Base-by-base conservation (phyloP, 92 coral and sea anemone genomes). In the Zoanthus sansibaricus region DNA sequence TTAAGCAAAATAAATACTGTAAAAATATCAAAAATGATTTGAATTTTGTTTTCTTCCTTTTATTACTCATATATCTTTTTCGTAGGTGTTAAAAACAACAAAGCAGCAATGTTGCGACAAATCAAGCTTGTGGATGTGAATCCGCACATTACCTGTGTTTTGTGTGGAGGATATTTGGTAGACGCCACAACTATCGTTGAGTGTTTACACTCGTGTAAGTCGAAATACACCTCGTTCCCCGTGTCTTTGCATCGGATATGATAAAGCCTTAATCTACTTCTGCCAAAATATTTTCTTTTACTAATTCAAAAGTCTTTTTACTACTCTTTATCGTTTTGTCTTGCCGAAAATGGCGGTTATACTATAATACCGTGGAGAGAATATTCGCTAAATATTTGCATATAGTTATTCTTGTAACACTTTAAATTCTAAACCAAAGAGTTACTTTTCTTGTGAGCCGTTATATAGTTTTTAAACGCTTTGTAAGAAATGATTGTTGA, bases 121-220 rank as follows among this genome's bases (percentile, higher is more conserved):
- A 46, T 80, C 64, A 80, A 66, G 80, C 83, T 85, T 6, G 52
- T 89, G 47, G 94, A 91, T 8, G 87, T 96, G 13, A 96, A 96
- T 84, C 94, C 98, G 21, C 94, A 93, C 83, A 91, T 96, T 76
- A 89, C 89, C 45, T 96, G 98, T 64, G 98, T 95, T 32, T 83
- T 96, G 72, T 96, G 98, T 71, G 98, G 95, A 31, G 98, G 98
- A 83, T 96, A 96, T 79, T 84, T 96, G 20, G 96, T 96, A 86
- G 98, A 96, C 58, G 98, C 98, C 52, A 94, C 96, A 1, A 96
- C 98, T 33, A 94, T 96, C 71, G 94, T 96, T 17, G 98, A 96
- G 91, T 96, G 98, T 83, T 87, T 96, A 78, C 98, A 96, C 88
- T 96, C 98, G 77, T 96, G 98, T 96, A 90, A 94, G 98, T 89